Evolutionary conservation across 2,113 vertebrate genomes (phyloP).

Genomic region (Eptesicus fuscus): DNA sequence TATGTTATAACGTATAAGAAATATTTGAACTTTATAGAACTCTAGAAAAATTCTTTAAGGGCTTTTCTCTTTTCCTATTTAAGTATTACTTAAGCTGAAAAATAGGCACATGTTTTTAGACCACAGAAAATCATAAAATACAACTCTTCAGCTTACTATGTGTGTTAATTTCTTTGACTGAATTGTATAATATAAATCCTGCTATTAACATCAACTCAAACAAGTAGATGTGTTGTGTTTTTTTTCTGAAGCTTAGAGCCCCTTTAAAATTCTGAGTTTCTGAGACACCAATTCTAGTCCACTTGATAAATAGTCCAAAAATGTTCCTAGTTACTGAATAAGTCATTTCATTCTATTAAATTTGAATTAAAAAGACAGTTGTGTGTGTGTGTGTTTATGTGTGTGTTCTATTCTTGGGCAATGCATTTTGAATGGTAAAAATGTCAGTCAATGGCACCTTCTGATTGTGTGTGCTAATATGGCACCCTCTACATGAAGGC

Average conservation of each 20-base stretch:
- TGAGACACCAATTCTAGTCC: neutral
- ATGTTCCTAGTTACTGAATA: neutral
- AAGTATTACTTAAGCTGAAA: neutral
- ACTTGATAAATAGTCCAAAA: neutral
- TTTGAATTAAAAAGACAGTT: neutral
- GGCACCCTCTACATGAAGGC: neutral
- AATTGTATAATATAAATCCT: neutral
- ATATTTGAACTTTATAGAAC: slow-evolving; percentile 24
- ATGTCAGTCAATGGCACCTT: neutral
- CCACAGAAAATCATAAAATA: neutral
- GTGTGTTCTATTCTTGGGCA: neutral
- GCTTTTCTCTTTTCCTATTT: neutral
- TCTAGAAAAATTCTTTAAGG: neutral
- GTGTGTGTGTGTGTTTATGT: neutral
- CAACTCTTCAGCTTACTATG: neutral
- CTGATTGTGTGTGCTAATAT: neutral
- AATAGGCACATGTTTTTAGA: neutral
- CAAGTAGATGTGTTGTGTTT: neutral
- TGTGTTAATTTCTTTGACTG: neutral
- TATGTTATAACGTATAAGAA: neutral
- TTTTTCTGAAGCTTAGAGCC: neutral
- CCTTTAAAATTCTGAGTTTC: neutral
- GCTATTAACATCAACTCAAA: neutral
- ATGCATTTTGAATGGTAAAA: neutral
- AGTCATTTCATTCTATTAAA: neutral